Percentiles rank a stretch among this genome's conserved stretches.
These are phyloP conservation scores for Tamandua tetradactyla DNA, from an alignment of 2,797 vertebrate genomes.

Conservation along the genomic window DNA sequence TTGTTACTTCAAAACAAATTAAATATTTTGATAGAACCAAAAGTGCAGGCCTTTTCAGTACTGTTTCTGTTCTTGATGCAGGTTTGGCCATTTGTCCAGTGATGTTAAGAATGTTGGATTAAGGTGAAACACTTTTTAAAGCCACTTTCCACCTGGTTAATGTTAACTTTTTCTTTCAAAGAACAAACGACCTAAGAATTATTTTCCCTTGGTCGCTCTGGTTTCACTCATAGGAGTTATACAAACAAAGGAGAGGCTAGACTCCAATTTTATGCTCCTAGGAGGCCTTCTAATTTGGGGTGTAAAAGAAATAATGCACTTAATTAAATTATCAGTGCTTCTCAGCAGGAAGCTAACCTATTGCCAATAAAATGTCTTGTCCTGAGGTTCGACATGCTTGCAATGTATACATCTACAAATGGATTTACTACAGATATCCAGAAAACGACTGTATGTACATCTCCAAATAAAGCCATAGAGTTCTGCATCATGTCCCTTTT, in stretches of 20 bases:
- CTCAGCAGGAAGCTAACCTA: constrained; percentile 30
- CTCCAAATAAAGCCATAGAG: not conserved
- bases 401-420: not conserved
- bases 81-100: constrained; percentile 23
- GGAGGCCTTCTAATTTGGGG: constrained; percentile 36
- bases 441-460: not conserved
- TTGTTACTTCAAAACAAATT: constrained; percentile 51
- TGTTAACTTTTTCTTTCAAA: constrained; percentile 47
- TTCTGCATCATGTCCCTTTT: not conserved
- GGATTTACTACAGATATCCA: not conserved
- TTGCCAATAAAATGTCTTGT: not conserved
- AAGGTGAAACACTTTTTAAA: constrained; percentile 52
- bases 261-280: constrained; percentile 48
- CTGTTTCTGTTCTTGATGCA: constrained; percentile 37
- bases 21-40: constrained; percentile 16
- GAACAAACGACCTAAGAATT: constrained; percentile 51
- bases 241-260: constrained; percentile 31
- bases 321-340: constrained; percentile 42
- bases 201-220: constrained; percentile 57
- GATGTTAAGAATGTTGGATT: constrained; percentile 49
- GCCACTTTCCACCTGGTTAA: constrained; percentile 52
- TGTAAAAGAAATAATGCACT: constrained; percentile 42
- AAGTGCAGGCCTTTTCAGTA: constrained; percentile 7
- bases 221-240: constrained; percentile 47
- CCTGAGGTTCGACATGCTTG: not conserved